phyloP scores from a whole-genome alignment of 2,797 vertebrate species.

The Yasuhikotakia modesta region DNA sequence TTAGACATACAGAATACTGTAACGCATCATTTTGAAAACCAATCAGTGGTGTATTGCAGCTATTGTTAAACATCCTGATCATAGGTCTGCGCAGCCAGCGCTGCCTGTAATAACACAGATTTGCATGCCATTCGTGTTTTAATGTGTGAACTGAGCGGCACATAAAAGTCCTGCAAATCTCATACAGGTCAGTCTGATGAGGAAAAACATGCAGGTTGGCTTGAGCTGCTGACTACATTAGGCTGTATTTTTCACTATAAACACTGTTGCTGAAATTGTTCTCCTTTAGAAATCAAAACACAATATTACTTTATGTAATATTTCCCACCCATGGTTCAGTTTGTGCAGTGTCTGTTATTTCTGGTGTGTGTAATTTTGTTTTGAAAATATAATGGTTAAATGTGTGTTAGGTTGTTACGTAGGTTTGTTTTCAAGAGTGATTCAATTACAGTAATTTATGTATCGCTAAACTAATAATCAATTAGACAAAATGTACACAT shows the following conservation, averaged over 20 bases:
- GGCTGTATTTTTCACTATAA: background rate
- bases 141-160: background rate
- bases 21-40: conserved; percentile 20
- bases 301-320: background rate
- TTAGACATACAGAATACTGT: background rate
- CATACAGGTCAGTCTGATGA: background rate
- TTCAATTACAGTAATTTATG: too few species aligned
- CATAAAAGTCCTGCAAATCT: background rate
- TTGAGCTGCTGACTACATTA: background rate
- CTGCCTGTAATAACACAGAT: background rate
- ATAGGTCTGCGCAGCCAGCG: background rate
- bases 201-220: background rate
- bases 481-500: too few species aligned
- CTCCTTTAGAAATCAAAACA: background rate
- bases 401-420: too few species aligned
- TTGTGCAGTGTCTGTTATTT: background rate
- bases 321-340: background rate
- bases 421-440: too few species aligned
- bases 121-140: background rate
- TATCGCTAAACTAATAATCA: too few species aligned
- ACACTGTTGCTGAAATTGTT: background rate
- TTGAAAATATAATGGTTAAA: too few species aligned
- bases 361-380: too few species aligned
- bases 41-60: conserved; percentile 14
- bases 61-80: background rate